phyloP scores from a whole-genome alignment of 2,888 invertebrate species.

The Aethes cnicana region DNA sequence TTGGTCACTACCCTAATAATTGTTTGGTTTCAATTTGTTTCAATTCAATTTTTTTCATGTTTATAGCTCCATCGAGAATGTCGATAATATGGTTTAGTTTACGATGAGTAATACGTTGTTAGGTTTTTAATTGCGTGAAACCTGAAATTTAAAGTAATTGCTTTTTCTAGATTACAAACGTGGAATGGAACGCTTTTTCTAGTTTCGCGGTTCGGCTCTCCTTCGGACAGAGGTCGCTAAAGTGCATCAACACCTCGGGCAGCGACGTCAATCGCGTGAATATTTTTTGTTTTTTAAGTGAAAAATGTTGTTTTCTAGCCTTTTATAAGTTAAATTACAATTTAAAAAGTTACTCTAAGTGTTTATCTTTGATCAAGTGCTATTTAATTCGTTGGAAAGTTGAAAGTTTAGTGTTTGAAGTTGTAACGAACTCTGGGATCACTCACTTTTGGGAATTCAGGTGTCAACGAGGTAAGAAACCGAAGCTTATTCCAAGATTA shows the following conservation, averaged over 20 bases:
- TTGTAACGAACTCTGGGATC: constrained; percentile 78
- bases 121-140: no score
- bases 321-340: constrained; percentile 68
- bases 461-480: constrained; percentile 82
- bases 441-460: constrained; percentile 70
- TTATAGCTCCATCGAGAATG: no score
- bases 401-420: constrained; percentile 73
- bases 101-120: no score
- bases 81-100: no score
- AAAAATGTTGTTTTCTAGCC: constrained; percentile 67
- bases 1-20: no score
- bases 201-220: constrained; percentile 36
- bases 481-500: constrained; percentile 68
- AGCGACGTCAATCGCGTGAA: constrained; percentile 74
- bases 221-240: constrained; percentile 54
- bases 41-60: no score
- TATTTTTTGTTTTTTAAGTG: constrained; percentile 75
- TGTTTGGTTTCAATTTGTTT: no score
- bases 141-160: no score
- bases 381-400: constrained; percentile 60
- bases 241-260: constrained; percentile 74
- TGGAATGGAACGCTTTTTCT: constrained; percentile 43
- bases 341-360: constrained; percentile 58
- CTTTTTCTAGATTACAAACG: no score
- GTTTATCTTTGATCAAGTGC: constrained; percentile 54